Conservation (phyloP, 1,140 invertebrate genomes). For the Bathynomus jamesi region DNA sequence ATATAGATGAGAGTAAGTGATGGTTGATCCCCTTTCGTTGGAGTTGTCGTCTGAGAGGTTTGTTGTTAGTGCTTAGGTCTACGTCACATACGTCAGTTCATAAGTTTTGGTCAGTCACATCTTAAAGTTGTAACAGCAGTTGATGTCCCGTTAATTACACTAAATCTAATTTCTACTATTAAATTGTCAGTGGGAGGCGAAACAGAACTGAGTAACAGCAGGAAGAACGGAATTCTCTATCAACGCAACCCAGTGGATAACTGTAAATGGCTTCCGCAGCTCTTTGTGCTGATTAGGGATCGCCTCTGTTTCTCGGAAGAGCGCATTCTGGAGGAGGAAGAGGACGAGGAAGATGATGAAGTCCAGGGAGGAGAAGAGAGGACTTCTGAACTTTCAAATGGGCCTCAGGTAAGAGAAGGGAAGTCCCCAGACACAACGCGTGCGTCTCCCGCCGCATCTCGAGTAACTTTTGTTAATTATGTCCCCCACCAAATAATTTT, state of each 20-base stretch:
- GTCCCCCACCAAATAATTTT: too few species aligned
- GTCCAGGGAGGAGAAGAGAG: slow-evolving; percentile 36
- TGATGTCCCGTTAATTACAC: too few species aligned
- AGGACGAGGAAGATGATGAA: slow-evolving; percentile 50
- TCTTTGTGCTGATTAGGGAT: slow-evolving; percentile 84
- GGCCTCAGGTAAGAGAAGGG: slow-evolving; percentile 5
- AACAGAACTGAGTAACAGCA: slow-evolving; percentile 42
- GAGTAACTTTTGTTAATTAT: too few species aligned
- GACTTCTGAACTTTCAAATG: slow-evolving; percentile 7
- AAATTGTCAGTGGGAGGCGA: slow-evolving; percentile 27
- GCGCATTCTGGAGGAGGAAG: slow-evolving; percentile 40
- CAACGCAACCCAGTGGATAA: slow-evolving; percentile 78
- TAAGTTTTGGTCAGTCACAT: too few species aligned
- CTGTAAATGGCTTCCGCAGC: slow-evolving; percentile 83
- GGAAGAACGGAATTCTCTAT: slow-evolving; percentile 86
- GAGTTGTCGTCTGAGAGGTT: too few species aligned
- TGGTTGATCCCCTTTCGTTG: too few species aligned
- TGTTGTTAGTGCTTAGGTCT: too few species aligned
- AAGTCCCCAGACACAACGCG: too few species aligned
- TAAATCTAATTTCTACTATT: too few species aligned
- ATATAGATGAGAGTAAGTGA: slow-evolving; percentile 51
- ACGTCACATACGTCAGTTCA: too few species aligned
- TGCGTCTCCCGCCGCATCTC: too few species aligned
- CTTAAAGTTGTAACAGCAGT: too few species aligned
- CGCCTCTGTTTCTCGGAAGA: slow-evolving; percentile 79